Conservation (phyloP, 2,888 invertebrate species). For the Pollenia griseotomentosa region DNA sequence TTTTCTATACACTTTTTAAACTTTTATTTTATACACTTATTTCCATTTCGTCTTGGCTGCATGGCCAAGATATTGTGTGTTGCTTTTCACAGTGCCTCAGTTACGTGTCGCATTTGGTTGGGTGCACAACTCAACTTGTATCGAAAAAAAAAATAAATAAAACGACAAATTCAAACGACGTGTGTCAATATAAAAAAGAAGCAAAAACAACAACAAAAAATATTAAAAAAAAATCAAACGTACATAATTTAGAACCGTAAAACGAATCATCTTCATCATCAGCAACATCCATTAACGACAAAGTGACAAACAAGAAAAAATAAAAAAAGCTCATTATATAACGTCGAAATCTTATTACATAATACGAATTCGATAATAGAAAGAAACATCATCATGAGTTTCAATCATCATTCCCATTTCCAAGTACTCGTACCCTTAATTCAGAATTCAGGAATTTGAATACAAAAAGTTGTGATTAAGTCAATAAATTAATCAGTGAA, state of each 20-base stretch:
- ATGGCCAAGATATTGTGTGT: constrained; percentile 75
- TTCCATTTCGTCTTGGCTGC: constrained; percentile 70
- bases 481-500: constrained; percentile 32
- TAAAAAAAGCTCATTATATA: constrained; percentile 60
- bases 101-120: constrained; percentile 84
- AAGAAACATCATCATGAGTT: neutral
- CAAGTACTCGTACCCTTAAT: no score
- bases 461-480: constrained; percentile 1
- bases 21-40: constrained; percentile 57
- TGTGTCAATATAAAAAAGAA: constrained; percentile 36
- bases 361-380: constrained; percentile 26
- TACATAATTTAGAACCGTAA: constrained; percentile 26
- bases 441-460: neutral
- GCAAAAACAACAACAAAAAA: constrained; percentile 45
- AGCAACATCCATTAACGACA: constrained; percentile 1
- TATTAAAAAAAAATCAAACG: constrained; percentile 22
- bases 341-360: constrained; percentile 57
- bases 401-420: neutral
- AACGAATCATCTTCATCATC: constrained; percentile 20
- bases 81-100: constrained; percentile 78
- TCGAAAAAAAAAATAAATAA: constrained; percentile 34
- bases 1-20: constrained; percentile 54
- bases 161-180: constrained; percentile 56
- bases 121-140: constrained; percentile 80
- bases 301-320: constrained; percentile 46